A percentile compares a stretch with the other conserved stretches of the same genome.
phyloP scores from a whole-genome alignment of 2,113 vertebrate species.

The Caloenas nicobarica region DNA sequence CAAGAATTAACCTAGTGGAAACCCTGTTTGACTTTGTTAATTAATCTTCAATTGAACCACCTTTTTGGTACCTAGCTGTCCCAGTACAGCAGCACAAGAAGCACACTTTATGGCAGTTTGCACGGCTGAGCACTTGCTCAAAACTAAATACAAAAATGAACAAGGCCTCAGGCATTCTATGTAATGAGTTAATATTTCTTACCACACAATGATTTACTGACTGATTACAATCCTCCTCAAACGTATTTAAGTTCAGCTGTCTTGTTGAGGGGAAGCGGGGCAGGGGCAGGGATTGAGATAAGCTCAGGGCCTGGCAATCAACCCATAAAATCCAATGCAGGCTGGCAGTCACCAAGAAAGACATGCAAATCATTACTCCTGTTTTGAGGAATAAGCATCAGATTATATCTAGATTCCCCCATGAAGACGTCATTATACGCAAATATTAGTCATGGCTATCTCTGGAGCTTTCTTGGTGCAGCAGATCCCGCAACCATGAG shows the following conservation, averaged over 20 bases:
- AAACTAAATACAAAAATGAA: not conserved
- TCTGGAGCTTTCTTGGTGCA: not conserved
- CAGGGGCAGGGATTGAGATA: not conserved
- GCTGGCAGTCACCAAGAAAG: not conserved
- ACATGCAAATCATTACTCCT: not conserved
- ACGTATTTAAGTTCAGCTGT: not conserved
- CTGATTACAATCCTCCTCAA: not conserved
- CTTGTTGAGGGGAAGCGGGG: not conserved
- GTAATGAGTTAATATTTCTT: not conserved
- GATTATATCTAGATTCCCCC: not conserved
- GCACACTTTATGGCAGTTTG: not conserved
- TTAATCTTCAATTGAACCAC: not conserved
- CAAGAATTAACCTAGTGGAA: not conserved
- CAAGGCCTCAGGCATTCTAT: not conserved
- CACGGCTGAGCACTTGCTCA: not conserved
- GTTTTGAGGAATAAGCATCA: not conserved
- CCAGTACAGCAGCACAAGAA: not conserved
- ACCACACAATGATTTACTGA: not conserved
- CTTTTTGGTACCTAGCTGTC: not conserved
- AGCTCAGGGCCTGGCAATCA: not conserved
- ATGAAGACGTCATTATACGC: not conserved
- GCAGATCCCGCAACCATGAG: not conserved
- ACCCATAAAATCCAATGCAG: not conserved
- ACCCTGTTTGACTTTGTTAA: not conserved
- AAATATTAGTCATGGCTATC: not conserved